phyloP scores from a whole-genome alignment of 2,797 vertebrate genomes.

The Pantherophis alleghaniensis region DNA sequence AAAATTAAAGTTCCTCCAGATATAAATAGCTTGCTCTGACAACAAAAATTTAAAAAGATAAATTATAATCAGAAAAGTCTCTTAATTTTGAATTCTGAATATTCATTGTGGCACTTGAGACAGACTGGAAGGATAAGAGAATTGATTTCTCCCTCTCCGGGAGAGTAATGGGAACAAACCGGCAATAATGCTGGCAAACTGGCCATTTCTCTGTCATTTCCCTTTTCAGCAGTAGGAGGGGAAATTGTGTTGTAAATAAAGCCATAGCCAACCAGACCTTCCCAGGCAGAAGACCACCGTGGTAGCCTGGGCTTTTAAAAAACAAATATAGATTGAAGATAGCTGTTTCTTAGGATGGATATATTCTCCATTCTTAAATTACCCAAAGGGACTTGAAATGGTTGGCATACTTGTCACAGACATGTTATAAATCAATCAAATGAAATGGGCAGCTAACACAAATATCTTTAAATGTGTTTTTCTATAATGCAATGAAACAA shows the following conservation, averaged over 20 bases:
- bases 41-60: background rate
- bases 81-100: background rate
- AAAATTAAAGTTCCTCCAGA: background rate
- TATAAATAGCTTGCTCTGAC: background rate
- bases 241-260: background rate
- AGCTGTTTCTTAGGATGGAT: background rate
- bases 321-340: background rate
- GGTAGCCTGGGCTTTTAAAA: background rate
- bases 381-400: background rate
- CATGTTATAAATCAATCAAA: background rate
- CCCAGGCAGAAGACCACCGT: background rate
- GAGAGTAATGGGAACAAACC: background rate
- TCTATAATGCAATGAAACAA: background rate
- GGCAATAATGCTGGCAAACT: background rate
- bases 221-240: background rate
- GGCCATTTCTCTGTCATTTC: background rate
- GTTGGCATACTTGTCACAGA: background rate
- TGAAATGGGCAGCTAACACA: background rate
- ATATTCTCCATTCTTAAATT: background rate
- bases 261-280: background rate
- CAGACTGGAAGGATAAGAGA: too few species aligned
- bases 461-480: background rate
- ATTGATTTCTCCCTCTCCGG: background rate
- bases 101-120: background rate
- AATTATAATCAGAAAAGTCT: background rate